A percentile compares a stretch with the other conserved stretches of the same genome.
Conservation (phyloP, 2,797 vertebrate species). For the Tarsius wallacei region DNA sequence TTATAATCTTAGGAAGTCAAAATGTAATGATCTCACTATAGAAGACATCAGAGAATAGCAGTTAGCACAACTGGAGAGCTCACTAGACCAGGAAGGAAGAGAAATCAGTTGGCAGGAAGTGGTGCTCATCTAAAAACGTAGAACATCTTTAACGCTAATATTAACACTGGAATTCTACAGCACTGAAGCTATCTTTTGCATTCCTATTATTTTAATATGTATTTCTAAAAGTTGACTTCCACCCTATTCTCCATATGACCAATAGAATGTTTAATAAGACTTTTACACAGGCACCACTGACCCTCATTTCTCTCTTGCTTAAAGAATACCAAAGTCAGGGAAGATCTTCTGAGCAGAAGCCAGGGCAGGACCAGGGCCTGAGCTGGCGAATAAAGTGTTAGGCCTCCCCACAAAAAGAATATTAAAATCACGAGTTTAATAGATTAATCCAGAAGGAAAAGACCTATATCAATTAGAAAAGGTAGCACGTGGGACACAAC, state of each 20-base stretch:
- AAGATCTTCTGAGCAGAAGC: no score
- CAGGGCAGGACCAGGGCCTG: no score
- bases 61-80: conserved; percentile 52
- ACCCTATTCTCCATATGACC: not conserved
- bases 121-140: conserved; percentile 73
- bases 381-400: no score
- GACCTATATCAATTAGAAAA: not conserved
- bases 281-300: not conserved
- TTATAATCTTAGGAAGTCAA: conserved; percentile 54
- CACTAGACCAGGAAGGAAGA: conserved; percentile 81
- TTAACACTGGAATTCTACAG: conserved; percentile 14
- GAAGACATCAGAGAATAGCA: conserved; percentile 72
- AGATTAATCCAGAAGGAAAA: conserved; percentile 39
- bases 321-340: not conserved
- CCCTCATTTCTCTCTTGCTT: conserved; percentile 40
- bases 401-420: not conserved
- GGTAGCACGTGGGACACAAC: not conserved
- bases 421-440: not conserved
- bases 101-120: conserved; percentile 82
- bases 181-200: conserved; percentile 26
- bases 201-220: conserved; percentile 26
- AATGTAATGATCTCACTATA: conserved; percentile 59
- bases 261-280: not conserved
- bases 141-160: conserved; percentile 32
- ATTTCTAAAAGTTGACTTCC: conserved; percentile 10